These are phyloP conservation scores for Anabacerthia variegaticeps DNA, from an alignment of 2,797 vertebrate species.

Conservation along the genomic window DNA sequence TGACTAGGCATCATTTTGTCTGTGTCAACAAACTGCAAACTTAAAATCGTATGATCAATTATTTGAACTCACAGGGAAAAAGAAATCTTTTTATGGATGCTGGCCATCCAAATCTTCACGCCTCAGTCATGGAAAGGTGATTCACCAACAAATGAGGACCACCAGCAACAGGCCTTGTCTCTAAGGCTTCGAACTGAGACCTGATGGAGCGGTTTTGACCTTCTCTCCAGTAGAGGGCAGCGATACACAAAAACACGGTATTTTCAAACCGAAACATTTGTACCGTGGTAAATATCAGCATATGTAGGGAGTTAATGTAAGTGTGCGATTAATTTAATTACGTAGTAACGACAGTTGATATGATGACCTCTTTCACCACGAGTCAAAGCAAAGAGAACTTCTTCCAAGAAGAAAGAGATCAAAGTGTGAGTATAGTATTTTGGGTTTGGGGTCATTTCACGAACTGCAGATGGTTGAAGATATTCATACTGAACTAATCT, in stretches of 20 bases:
- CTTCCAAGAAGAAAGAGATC: neutral
- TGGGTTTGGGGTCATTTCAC: neutral
- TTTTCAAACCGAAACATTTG: neutral
- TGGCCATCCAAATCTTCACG: neutral
- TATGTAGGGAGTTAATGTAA: neutral
- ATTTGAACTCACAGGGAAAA: neutral
- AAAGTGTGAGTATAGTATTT: neutral
- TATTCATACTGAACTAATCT: neutral
- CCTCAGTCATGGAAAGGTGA: fast-evolving
- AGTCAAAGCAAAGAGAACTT: neutral
- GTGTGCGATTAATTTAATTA: neutral
- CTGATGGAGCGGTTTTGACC: neutral
- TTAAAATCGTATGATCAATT: neutral
- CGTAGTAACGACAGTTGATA: neutral
- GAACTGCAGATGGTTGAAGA: neutral
- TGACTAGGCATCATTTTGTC: neutral
- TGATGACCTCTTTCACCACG: neutral
- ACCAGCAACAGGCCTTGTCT: neutral
- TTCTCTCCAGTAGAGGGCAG: slow-evolving; percentile 62
- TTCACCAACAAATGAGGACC: neutral
- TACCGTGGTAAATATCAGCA: neutral
- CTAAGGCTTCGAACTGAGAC: fast-evolving
- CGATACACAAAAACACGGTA: neutral
- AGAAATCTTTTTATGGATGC: neutral
- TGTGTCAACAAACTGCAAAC: neutral